These are phyloP conservation scores for Toxonevra muliebris DNA, from an alignment of 2,888 invertebrate genomes.

Conservation along the genomic window DNA sequence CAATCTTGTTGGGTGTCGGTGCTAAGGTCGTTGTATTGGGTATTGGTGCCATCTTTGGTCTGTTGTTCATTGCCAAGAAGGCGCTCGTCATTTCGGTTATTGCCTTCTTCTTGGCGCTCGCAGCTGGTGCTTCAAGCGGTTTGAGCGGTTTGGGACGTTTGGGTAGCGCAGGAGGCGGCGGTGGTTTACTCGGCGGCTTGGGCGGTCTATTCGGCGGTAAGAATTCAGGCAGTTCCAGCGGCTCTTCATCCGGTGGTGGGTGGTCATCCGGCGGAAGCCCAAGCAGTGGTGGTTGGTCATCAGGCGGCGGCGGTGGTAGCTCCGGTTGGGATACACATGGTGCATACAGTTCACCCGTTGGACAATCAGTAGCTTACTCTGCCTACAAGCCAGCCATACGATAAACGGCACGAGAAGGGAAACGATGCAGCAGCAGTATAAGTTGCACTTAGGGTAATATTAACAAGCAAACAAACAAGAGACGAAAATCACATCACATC, in stretches of 20 bases:
- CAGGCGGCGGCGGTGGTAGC: constrained; percentile 51
- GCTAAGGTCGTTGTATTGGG: constrained; percentile 69
- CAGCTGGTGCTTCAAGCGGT: constrained; percentile 63
- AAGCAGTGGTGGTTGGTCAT: constrained; percentile 57
- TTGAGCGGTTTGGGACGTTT: constrained; percentile 55
- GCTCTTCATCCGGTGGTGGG: constrained; percentile 47
- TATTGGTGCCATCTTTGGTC: constrained; percentile 68
- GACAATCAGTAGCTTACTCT: constrained; percentile 67
- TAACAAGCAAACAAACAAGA: constrained; percentile 15
- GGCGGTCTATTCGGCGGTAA: constrained; percentile 55
- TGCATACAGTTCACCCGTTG: constrained; percentile 67
- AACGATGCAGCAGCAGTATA: background rate
- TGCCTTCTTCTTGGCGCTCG: constrained; percentile 70
- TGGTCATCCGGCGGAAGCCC: constrained; percentile 38
- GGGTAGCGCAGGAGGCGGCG: constrained; percentile 52
- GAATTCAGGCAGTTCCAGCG: constrained; percentile 46
- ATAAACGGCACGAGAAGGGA: constrained; percentile 46
- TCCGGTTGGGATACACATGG: constrained; percentile 66
- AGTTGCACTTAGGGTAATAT: background rate
- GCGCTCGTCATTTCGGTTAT: constrained; percentile 70
- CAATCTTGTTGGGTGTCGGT: constrained; percentile 70
- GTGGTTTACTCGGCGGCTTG: constrained; percentile 58
- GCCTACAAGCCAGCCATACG: constrained; percentile 66
- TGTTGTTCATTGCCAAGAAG: constrained; percentile 72
- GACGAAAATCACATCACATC: background rate